A percentile compares a stretch with the other conserved stretches of the same genome.
phyloP scores from a whole-genome alignment of 2,113 vertebrate genomes.

The Apistogramma diplotaenia region DNA sequence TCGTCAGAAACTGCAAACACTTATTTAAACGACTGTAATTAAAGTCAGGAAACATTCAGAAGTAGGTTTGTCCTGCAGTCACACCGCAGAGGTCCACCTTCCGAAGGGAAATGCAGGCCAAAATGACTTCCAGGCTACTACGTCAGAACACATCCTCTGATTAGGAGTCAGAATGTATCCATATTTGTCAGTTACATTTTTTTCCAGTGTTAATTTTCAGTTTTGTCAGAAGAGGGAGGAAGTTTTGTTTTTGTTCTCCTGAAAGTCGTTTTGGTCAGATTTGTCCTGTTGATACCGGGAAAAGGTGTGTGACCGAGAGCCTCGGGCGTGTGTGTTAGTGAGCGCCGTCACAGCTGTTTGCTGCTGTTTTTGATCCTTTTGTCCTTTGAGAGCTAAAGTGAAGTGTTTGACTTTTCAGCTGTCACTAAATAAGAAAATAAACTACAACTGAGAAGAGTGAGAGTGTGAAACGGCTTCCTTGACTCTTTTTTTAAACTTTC shows the following conservation, averaged over 20 bases:
- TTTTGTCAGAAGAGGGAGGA: neutral
- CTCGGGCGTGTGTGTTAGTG: neutral
- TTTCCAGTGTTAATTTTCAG: neutral
- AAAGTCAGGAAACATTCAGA: neutral
- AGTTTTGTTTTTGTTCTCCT: accelerated
- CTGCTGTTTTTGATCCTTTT: conserved; percentile 19
- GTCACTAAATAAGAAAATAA: conserved; percentile 69
- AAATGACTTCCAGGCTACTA: neutral
- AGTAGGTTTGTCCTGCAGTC: neutral
- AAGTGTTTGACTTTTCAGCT: conserved; percentile 61
- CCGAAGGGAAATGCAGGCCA: neutral
- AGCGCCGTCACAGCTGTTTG: conserved; percentile 1
- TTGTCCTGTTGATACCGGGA: neutral
- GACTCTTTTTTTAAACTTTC: neutral
- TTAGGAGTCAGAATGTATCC: neutral
- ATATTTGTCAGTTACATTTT: neutral
- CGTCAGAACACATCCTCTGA: neutral
- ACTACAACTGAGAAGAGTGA: conserved; percentile 55
- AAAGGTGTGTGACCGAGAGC: conserved; percentile 33
- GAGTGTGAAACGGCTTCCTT: conserved; percentile 30
- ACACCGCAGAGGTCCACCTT: neutral
- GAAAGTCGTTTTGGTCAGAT: neutral
- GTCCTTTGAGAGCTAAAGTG: conserved; percentile 32
- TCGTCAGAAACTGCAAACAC: neutral
- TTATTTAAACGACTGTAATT: neutral